phyloP scores from a whole-genome alignment of 2,888 invertebrate species.

The Zhuqinia jingwanae region DNA sequence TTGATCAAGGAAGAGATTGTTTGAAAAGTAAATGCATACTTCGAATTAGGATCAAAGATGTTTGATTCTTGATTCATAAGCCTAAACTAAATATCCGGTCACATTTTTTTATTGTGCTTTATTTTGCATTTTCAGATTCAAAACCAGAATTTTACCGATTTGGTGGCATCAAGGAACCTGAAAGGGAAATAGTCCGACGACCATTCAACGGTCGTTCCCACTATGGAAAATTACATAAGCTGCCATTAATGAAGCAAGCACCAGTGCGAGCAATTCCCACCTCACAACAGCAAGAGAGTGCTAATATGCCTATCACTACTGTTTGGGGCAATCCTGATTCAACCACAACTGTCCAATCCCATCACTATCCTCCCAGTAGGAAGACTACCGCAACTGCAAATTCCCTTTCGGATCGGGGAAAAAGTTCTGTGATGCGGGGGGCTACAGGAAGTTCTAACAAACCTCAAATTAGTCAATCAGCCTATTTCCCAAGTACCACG shows the following conservation, averaged over 20 bases:
- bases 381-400: too few species aligned
- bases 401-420: neutral
- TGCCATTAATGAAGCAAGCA: conserved; percentile 18
- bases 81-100: too few species aligned
- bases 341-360: too few species aligned
- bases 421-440: neutral
- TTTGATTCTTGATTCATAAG: too few species aligned
- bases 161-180: conserved; percentile 34
- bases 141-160: conserved; percentile 48
- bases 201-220: conserved; percentile 57
- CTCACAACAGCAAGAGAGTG: neutral
- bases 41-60: too few species aligned
- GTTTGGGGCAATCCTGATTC: too few species aligned
- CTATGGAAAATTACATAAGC: conserved; percentile 55
- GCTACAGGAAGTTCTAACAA: neutral
- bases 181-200: conserved; percentile 17
- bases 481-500: conserved; percentile 58
- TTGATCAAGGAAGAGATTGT: too few species aligned
- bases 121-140: neutral
- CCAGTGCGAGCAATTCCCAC: neutral
- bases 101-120: too few species aligned
- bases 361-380: too few species aligned
- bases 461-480: conserved; percentile 51
- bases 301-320: too few species aligned
- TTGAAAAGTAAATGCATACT: neutral